Evolutionary conservation across 2,113 vertebrate genomes (phyloP).

Genomic region (Chionodraco myersi): DNA sequence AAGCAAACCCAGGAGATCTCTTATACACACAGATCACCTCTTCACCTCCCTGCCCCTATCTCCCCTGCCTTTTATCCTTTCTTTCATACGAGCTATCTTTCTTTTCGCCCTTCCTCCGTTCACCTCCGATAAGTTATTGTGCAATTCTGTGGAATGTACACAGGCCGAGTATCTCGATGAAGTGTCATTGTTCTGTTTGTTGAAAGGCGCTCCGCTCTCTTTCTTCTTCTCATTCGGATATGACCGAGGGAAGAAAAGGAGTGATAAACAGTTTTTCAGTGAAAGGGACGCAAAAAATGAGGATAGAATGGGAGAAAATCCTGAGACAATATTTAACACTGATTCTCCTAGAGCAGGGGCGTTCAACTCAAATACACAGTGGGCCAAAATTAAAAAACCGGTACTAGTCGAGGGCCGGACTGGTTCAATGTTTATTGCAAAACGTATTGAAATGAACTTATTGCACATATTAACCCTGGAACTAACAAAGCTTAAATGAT

Average conservation of each 20-base stretch:
- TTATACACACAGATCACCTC: slow-evolving; percentile 58
- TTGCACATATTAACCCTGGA: too few species aligned
- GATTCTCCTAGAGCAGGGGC: slow-evolving; percentile 66
- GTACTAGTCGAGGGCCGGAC: too few species aligned
- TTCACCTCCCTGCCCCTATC: slow-evolving; percentile 69
- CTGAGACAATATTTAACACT: slow-evolving; percentile 81
- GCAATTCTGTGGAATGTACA: slow-evolving; percentile 78
- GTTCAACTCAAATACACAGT: too few species aligned
- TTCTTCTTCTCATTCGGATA: slow-evolving; percentile 64
- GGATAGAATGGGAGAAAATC: slow-evolving; percentile 69
- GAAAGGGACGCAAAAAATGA: slow-evolving; percentile 58
- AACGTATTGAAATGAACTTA: too few species aligned
- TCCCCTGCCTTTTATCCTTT: slow-evolving; percentile 70
- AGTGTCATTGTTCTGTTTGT: slow-evolving; percentile 71
- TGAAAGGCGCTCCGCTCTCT: slow-evolving; percentile 62
- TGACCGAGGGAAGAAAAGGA: slow-evolving; percentile 66
- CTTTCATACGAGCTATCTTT: slow-evolving; percentile 68
- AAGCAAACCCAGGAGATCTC: slow-evolving; percentile 58
- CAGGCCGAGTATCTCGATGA: slow-evolving; percentile 65
- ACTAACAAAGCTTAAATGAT: too few species aligned
- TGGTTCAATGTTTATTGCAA: too few species aligned
- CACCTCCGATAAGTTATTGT: slow-evolving; percentile 76
- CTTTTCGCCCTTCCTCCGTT: slow-evolving; percentile 72
- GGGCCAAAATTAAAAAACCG: too few species aligned
- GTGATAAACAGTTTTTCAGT: slow-evolving; percentile 70